Evolutionary conservation across 2,888 invertebrate genomes (phyloP).

Genomic region (Spisula subtruncata): DNA sequence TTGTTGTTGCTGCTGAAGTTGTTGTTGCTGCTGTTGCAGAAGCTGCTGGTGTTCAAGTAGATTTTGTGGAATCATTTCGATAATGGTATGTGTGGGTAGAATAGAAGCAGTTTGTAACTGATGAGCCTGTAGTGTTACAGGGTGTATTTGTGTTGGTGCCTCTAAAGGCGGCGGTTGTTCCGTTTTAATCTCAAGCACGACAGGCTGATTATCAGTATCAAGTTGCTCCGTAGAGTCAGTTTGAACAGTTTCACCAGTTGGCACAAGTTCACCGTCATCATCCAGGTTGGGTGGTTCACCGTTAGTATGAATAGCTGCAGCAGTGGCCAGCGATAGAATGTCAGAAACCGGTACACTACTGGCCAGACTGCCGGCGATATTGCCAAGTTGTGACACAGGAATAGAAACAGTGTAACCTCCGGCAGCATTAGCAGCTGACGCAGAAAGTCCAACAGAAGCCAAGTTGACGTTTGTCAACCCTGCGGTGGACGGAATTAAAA

Average conservation of each 20-base stretch:
- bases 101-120: constrained; percentile 54
- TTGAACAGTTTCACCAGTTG: not conserved
- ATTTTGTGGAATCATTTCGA: constrained; percentile 69
- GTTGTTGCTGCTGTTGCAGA: constrained; percentile 67
- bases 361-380: constrained; percentile 2
- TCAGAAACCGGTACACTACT: constrained; percentile 44
- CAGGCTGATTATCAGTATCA: not conserved
- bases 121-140: constrained; percentile 59
- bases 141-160: constrained; percentile 63
- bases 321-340: constrained; percentile 63
- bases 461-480: constrained; percentile 51
- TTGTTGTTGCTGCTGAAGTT: constrained; percentile 66
- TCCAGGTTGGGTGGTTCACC: constrained; percentile 37
- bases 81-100: constrained; percentile 61
- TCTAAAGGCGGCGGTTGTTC: constrained; percentile 63
- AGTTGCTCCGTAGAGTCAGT: not conserved
- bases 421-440: constrained; percentile 39
- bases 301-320: constrained; percentile 58
- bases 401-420: constrained; percentile 45
- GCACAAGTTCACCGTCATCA: constrained; percentile 49
- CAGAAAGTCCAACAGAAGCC: constrained; percentile 40
- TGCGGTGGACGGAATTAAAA: constrained; percentile 65
- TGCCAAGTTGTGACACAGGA: constrained; percentile 30
- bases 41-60: constrained; percentile 67
- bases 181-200: constrained; percentile 44